These are phyloP conservation scores for Rapana venosa DNA, from an alignment of 2,888 invertebrate genomes.

Conservation along the genomic window DNA sequence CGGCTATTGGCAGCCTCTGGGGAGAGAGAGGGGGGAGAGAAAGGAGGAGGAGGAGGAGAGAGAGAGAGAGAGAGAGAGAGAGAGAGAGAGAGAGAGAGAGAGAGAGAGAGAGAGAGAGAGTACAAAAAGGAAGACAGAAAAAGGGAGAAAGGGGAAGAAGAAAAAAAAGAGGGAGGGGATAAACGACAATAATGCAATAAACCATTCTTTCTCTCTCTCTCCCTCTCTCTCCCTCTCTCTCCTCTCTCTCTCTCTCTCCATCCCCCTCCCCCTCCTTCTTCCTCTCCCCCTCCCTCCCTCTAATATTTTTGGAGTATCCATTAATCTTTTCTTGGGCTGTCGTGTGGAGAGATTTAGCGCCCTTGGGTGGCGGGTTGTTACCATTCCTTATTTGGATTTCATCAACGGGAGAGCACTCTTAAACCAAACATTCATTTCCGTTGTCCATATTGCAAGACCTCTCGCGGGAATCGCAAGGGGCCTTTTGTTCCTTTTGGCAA, in stretches of 20 bases:
- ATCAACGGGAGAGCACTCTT: not conserved
- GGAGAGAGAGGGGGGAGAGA: no score
- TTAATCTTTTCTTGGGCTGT: not conserved
- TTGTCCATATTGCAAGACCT: not conserved
- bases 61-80: no score
- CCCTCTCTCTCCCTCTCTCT: not conserved
- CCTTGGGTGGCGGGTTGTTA: slow-evolving; percentile 1
- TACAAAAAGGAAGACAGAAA: not conserved
- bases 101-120: no score
- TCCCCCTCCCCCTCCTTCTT: not conserved
- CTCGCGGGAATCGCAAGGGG: not conserved
- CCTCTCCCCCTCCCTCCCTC: not conserved
- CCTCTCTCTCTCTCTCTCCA: not conserved
- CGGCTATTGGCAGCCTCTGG: no score
- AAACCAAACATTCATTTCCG: not conserved
- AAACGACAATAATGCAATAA: not conserved
- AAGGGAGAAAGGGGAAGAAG: not conserved
- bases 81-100: no score
- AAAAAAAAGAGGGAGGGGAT: not conserved
- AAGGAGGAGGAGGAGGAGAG: no score
- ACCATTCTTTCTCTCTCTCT: not conserved
- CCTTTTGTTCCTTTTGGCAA: not conserved
- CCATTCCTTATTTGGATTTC: slow-evolving; percentile 14
- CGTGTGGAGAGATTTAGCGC: not conserved
- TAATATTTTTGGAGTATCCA: not conserved